Evolutionary conservation across 2,797 vertebrate genomes (phyloP).

Genomic region (Gymnothorax javanicus): DNA sequence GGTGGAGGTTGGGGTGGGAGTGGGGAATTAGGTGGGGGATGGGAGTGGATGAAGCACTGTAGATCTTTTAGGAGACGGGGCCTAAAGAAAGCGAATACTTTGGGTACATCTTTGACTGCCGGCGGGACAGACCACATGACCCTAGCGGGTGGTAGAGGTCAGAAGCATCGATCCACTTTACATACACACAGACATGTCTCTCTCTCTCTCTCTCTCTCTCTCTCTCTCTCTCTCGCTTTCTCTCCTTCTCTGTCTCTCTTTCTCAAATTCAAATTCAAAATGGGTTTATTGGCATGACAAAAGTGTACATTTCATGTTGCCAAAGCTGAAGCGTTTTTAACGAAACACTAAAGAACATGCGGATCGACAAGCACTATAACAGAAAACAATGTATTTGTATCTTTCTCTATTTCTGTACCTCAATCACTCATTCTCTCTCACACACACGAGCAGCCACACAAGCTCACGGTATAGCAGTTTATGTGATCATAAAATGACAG

Average conservation of each 20-base stretch:
- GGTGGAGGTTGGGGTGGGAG: not conserved
- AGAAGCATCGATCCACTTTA: not conserved
- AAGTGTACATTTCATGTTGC: no score
- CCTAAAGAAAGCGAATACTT: conserved; percentile 59
- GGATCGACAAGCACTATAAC: no score
- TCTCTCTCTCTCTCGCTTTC: no score
- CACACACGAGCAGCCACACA: conserved; percentile 40
- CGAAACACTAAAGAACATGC: no score
- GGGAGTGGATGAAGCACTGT: not conserved
- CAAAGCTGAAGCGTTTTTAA: no score
- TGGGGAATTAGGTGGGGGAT: conserved; percentile 16
- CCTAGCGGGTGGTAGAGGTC: not conserved
- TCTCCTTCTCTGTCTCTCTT: no score
- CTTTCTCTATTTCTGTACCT: no score
- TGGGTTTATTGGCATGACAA: no score
- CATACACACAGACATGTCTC: not conserved
- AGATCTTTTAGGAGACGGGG: conserved; percentile 10
- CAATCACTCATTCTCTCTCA: conserved; percentile 39
- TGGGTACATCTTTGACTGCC: conserved; percentile 59
- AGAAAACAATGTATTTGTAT: no score
- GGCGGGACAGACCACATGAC: conserved; percentile 45
- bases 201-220: not conserved
- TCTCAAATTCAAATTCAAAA: no score
- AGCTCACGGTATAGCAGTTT: conserved; percentile 28
- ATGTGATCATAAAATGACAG: not conserved